Evolutionary conservation across 2,888 invertebrate genomes (phyloP), one percentile per base, ranked within the genome.

Genomic region (Bhutanitis thaidina): DNA sequence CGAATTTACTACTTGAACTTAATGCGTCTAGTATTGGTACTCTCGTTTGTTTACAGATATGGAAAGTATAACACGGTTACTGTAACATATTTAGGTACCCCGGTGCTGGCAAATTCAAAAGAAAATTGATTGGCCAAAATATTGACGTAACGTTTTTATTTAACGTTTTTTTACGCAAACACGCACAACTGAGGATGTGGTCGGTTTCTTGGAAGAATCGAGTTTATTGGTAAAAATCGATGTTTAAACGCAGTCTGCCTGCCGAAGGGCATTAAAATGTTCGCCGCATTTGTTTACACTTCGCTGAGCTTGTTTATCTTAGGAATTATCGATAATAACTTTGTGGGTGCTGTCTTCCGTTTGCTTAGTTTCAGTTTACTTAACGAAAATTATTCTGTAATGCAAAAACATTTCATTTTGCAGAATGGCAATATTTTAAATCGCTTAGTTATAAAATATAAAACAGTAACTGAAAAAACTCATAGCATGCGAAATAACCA

Each of bases 241-340:
- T 47, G 52, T 52, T 51, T 41, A 41, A 51, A 14, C 51, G 36
- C 41, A 41, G 39, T 36, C 40, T 41, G 51, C 29, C 36, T 29
- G 25, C 36, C 47, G 43, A 47, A 52, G 52, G 52, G 52, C 52
- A 47, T 47, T 50, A 50, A 52, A 52, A 52, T 37, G 43, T 47
- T 51, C 50, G 27, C 43, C 34, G 43, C 43, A 38, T 49, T 34
- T 53, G 53, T 53, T 53, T 53, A 53, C 53, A 34, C 32, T 40
- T 14, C 20, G 49, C 12, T 43, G 41, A 20, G 38, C 20, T 16
- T 52, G 46, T 52, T 52, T 52, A 52, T 47, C 47, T 43, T 52
- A 35, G 16, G 47, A 46, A 32, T 39, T 39, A 52, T 46, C 46
- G 51, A 41, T 46, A 29, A 51, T 51, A 43, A 35, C 40, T 46